Base-by-base conservation (phyloP, 2,113 vertebrate genomes). In the Lagenorhynchus albirostris region DNA sequence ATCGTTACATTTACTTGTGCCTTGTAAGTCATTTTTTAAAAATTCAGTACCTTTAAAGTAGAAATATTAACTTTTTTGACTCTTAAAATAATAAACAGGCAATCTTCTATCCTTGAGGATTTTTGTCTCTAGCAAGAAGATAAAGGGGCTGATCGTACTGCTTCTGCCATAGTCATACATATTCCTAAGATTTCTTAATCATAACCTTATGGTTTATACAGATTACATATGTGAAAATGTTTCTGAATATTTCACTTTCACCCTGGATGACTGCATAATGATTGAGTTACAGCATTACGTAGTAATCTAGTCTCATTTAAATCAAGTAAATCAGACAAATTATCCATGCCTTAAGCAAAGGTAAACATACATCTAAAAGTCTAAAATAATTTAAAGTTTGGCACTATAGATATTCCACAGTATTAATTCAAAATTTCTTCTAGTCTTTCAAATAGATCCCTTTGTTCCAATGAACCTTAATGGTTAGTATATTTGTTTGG, bases 171-270 rank as follows among this genome's bases (percentile, higher is more conserved):
- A 73, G 12, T 58, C 62, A 94, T 81, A 74, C 41, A 95, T 97
- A 96, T 95, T 88, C 86, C 92, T 92, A 82, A 4, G 25, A 65
- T 63, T 97, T 86, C 83, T 87, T 97, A 96, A 97, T 97, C 50
- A 50, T 91, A 94, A 94, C 95, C 87, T 91, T 95, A 96, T 94
- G 87, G 63, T 94, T 96, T 96, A n/a, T 77, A 96, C 76, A 96
- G 93, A 94, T 92, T 95, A 92, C 76, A 97, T 88, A 97, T 95
- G 95, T 94, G 87, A 68, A 96, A 94, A 97, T 90, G 83, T 96
- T 95, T 95, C 83, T 81, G 79, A 97, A 70, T 2, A 5, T 44
- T 89, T 92, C 20, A 20, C 47, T 94, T 90, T 90, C 4, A 8
- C 21, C 31, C 25, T 63, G n/a, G 13, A 92, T 92, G n/a, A 76